Percentiles rank a stretch among this genome's conserved stretches.
These are phyloP conservation scores for Phylloscopus whistleri DNA, from an alignment of 2,113 vertebrate genomes.

Conservation along the genomic window DNA sequence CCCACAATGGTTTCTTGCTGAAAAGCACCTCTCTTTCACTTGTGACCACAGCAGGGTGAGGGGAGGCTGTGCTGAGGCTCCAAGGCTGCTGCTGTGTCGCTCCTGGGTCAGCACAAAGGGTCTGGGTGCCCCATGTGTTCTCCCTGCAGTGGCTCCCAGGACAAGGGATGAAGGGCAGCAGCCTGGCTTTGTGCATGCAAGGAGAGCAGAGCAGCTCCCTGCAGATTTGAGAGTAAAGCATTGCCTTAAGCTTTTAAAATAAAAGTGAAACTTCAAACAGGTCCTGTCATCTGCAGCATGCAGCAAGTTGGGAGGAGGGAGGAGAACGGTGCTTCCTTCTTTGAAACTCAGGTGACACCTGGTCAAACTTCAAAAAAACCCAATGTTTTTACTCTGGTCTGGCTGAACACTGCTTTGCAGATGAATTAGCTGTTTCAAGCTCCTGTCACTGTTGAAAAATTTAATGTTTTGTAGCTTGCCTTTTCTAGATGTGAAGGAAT, in stretches of 20 bases:
- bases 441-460: not conserved
- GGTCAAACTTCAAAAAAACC: slow-evolving; percentile 14
- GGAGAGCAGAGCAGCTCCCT: not conserved
- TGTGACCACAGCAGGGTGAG: not conserved
- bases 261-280: not conserved
- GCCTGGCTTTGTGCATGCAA: not conserved
- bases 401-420: not conserved
- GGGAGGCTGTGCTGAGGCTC: not conserved
- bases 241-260: slow-evolving; percentile 19
- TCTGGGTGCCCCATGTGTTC: not conserved
- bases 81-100: accelerated
- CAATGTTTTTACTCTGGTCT: not conserved
- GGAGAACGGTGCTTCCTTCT: not conserved
- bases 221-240: not conserved
- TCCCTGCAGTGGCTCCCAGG: not conserved
- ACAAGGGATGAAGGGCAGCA: not conserved
- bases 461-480: not conserved
- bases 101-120: not conserved
- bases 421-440: not conserved
- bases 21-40: not conserved
- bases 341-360: slow-evolving; percentile 6
- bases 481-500: not conserved
- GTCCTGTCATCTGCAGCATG: not conserved
- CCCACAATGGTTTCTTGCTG: not conserved
- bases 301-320: not conserved